Evolutionary conservation across 2,113 vertebrate species (phyloP), one percentile per base, ranked within the genome.

Genomic region (Phasianus colchicus): DNA sequence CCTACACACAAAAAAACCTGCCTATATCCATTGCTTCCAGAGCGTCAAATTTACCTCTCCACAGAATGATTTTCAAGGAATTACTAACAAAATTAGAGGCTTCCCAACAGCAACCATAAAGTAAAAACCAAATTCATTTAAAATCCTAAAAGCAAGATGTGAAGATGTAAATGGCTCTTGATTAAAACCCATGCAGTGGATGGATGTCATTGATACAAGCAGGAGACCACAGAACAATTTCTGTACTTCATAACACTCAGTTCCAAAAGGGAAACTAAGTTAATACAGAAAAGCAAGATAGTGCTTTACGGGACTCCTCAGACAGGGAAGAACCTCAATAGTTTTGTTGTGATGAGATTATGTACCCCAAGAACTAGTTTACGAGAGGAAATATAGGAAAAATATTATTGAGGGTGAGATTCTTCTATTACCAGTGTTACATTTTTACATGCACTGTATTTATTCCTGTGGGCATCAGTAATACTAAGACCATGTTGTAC

Each of bases 301-400:
- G 4, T 24, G 17, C 9, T 77, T 77, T 71, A 76, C 20, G 2
- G 24, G 21, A 67, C 54, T 3, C 5, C 40, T 69, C 36, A 64
- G 18, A 57, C 72, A 52, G 4, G 58, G 10, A 81, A 25, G 1
- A 24, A 34, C 6, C 19, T 69, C 24, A 47, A 2, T 0, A 66
- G 7, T 5, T 73, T 29, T 45, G 2, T 7, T 81, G 16, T 58
- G 29, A 67, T 32, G 29, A 32, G 13, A 15, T 1, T 76, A 14
- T 42, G 30, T 25, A 83, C 5, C 40, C 76, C 29, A 77, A 83
- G 60, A 40, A 6, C 14, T 34, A 55, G 3, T 64, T 63, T 61
- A 69, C 0, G 0, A 30, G 22, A 50, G 18, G 6, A 57, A 69
- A 20, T 54, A 13, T 3, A 54, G 40, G 18, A 86, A 48, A 2